Evolutionary conservation across 2,888 invertebrate species (phyloP), one percentile per base, ranked within the genome.

Genomic region (Eupithecia subumbrata): DNA sequence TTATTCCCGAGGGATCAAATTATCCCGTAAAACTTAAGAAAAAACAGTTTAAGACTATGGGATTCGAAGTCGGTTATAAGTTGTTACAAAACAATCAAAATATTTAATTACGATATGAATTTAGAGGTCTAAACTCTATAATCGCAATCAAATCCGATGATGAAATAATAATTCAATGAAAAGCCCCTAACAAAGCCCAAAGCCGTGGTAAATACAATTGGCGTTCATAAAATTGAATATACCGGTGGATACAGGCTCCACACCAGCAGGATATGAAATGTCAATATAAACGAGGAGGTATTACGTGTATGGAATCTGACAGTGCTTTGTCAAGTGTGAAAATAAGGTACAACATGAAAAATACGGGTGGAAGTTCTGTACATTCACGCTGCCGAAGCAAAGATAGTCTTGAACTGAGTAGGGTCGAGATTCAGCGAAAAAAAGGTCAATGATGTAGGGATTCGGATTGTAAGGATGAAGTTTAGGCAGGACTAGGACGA

Each of bases 291-390:
- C 83, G 87, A 85, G 87, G 86, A 84, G 81, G 83, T 84, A 84
- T 86, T 90, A 90, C 90, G 91, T 90, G 91, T 85, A 85, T 83
- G 71, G 91, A 89, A 90, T 91, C 86, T 87, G 82, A 81, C 80
- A 82, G 84, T 86, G 87, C 86, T 88, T 89, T 89, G 89, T 90
- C 88, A 89, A 87, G 87, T 87, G 87, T 86, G 82, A 88, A 88
- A 88, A 86, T 87, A 86, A 87, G 84, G 83, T 83, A 84, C 80
- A 77, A 76, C 56, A 64, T 72, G 48, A 78, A 82, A 85, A 75
- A 86, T 78, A 88, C 83, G 80, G 76, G 22, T n/a, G 7, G 48
- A 34, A 74, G 70, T 70, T 74, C 18, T 45, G 67, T 52, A 52
- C 22, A 40, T 72, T 52, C 18, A 68, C 74, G 76, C 30, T 60